A percentile compares a stretch with the other conserved stretches of the same genome.
phyloP scores from a whole-genome alignment of 2,888 invertebrate genomes.

The Leucania comma region DNA sequence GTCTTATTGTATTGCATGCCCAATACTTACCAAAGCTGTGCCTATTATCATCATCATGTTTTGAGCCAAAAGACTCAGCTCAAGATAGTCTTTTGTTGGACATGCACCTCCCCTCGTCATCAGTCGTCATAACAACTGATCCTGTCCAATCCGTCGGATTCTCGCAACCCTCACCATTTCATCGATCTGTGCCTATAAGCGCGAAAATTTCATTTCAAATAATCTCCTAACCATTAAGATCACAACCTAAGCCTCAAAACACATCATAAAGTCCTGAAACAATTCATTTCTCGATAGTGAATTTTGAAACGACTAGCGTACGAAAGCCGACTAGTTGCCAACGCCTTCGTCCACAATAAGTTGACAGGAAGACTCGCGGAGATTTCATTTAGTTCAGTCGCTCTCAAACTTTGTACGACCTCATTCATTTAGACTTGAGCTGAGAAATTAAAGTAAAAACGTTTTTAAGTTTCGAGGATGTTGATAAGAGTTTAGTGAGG shows the following conservation, averaged over 20 bases:
- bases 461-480: neutral
- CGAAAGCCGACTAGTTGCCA: slow-evolving; percentile 46
- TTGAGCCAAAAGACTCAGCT: too few species aligned
- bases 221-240: neutral
- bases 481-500: neutral
- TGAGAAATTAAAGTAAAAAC: slow-evolving; percentile 26
- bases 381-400: slow-evolving; percentile 58
- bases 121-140: too few species aligned
- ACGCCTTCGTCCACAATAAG: slow-evolving; percentile 55
- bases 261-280: slow-evolving; percentile 9
- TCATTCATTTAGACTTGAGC: neutral
- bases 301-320: slow-evolving; percentile 34
- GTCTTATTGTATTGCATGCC: too few species aligned
- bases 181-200: too few species aligned
- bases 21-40: too few species aligned
- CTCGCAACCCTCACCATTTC: too few species aligned
- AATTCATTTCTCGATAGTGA: slow-evolving; percentile 26
- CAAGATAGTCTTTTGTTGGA: too few species aligned
- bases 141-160: too few species aligned
- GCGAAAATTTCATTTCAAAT: neutral
- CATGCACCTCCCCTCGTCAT: too few species aligned
- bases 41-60: too few species aligned
- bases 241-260: neutral
- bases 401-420: slow-evolving; percentile 54
- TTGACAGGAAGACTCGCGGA: slow-evolving; percentile 55